Conservation (phyloP, 2,888 invertebrate species). For the Agonopterix alstromeriana region DNA sequence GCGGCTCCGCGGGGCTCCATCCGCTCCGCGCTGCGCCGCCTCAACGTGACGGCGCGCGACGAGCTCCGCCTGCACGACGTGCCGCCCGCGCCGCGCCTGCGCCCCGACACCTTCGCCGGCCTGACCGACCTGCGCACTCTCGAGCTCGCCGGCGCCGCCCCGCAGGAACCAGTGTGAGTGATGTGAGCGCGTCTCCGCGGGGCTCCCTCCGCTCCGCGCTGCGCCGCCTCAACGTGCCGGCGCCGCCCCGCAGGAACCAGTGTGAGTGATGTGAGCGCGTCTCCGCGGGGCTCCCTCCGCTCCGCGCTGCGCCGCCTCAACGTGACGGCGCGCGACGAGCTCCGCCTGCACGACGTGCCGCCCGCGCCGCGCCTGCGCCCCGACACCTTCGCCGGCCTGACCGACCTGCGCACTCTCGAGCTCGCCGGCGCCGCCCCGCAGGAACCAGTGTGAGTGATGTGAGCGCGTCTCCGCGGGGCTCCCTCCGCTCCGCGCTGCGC, state of each 20-base stretch:
- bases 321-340: slow-evolving; percentile 12
- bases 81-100: slow-evolving; percentile 5
- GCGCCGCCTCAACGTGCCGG: too few species aligned
- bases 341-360: slow-evolving; percentile 8
- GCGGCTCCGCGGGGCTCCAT: slow-evolving; percentile 11
- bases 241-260: too few species aligned
- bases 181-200: too few species aligned
- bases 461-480: too few species aligned
- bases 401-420: slow-evolving; percentile 1
- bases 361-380: slow-evolving; percentile 3
- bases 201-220: too few species aligned
- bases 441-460: too few species aligned
- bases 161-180: too few species aligned
- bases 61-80: slow-evolving; percentile 8
- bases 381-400: background rate
- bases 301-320: slow-evolving; percentile 10
- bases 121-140: slow-evolving; percentile 2
- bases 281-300: slow-evolving; percentile 8
- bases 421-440: slow-evolving; percentile 1
- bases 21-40: slow-evolving; percentile 5
- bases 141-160: background rate
- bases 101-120: background rate
- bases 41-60: slow-evolving; percentile 13
- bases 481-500: too few species aligned
- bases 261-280: too few species aligned